phyloP scores from a whole-genome alignment of 2,797 vertebrate genomes.

The Staurois parvus region DNA sequence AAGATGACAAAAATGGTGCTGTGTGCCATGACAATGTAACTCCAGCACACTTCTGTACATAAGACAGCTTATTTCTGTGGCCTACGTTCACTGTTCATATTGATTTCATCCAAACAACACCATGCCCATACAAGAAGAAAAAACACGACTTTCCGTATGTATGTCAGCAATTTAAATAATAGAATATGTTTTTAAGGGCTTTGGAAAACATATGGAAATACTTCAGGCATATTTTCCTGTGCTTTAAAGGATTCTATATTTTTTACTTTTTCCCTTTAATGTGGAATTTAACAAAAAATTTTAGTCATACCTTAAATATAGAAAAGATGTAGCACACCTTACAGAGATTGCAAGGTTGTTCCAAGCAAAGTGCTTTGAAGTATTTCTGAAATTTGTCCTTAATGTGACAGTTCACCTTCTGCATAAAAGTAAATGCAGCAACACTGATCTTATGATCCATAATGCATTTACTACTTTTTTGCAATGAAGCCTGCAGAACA shows the following conservation, averaged over 20 bases:
- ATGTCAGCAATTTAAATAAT: neutral
- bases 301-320: neutral
- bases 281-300: neutral
- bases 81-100: neutral
- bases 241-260: neutral
- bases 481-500: no score
- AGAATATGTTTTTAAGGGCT: neutral
- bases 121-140: neutral
- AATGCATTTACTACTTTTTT: no score
- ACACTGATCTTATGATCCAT: no score
- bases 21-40: no score
- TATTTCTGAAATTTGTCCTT: no score
- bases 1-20: no score
- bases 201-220: constrained; percentile 15
- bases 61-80: no score
- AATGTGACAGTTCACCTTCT: no score
- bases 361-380: neutral
- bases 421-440: no score
- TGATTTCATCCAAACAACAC: neutral
- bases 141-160: neutral
- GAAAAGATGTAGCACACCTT: neutral
- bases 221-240: neutral
- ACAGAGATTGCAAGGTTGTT: neutral
- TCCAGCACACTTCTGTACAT: no score
- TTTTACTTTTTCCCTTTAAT: constrained; percentile 2